phyloP scores from a whole-genome alignment of 1,140 invertebrate genomes.

The Lordiphosa clarofinis region DNA sequence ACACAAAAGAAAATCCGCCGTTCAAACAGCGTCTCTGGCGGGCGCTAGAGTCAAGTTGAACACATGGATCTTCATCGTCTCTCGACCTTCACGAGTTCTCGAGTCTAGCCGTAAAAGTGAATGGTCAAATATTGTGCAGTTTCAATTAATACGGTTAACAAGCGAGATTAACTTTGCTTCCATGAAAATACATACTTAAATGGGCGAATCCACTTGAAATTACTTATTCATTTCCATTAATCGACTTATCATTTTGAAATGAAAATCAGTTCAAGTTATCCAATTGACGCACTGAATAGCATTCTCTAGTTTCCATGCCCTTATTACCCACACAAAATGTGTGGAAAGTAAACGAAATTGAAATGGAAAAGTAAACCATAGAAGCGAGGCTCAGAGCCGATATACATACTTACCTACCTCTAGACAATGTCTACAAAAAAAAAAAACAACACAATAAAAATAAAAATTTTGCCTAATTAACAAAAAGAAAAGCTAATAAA shows the following conservation, averaged over 20 bases:
- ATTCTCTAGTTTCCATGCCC: slow-evolving; percentile 20
- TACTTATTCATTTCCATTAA: too few species aligned
- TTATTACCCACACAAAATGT: background rate
- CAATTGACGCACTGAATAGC: slow-evolving; percentile 3
- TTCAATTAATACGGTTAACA: too few species aligned
- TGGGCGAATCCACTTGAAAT: too few species aligned
- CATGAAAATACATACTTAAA: too few species aligned
- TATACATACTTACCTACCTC: slow-evolving; percentile 4
- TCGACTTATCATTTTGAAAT: too few species aligned
- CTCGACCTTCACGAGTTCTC: slow-evolving; percentile 25
- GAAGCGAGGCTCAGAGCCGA: slow-evolving; percentile 7
- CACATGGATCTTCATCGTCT: too few species aligned
- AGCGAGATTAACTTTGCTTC: too few species aligned
- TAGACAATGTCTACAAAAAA: slow-evolving; percentile 7
- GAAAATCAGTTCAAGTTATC: slow-evolving; percentile 1
- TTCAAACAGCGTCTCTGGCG: background rate
- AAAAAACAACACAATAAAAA: slow-evolving; percentile 14
- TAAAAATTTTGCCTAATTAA: slow-evolving; percentile 16
- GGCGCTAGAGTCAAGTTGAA: slow-evolving; percentile 2
- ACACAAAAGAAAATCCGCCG: slow-evolving; percentile 7
- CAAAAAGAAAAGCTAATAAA: slow-evolving; percentile 4
- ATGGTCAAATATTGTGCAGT: background rate
- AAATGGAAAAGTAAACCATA: slow-evolving; percentile 31
- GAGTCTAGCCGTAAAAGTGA: slow-evolving; percentile 7
- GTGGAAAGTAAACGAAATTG: slow-evolving; percentile 28